Percentiles rank a stretch among this genome's conserved stretches.
phyloP scores from a whole-genome alignment of 2,888 invertebrate genomes.

The Cremastinae sp. region DNA sequence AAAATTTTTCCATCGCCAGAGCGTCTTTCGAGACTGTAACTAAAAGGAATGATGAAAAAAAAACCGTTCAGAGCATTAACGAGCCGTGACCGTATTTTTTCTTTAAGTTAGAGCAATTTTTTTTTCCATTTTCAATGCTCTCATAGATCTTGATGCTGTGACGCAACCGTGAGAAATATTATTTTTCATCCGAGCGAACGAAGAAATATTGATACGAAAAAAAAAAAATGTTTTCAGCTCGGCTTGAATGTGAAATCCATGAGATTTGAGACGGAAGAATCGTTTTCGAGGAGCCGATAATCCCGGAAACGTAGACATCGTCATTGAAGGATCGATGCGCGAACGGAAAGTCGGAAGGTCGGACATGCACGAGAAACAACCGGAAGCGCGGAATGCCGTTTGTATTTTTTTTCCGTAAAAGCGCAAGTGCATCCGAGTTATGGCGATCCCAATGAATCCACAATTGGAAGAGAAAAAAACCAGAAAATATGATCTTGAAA shows the following conservation, averaged over 20 bases:
- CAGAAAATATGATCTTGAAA: conserved; percentile 11
- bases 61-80: conserved; percentile 2
- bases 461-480: conserved; percentile 32
- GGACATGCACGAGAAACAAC: conserved; percentile 9
- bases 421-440: conserved; percentile 15
- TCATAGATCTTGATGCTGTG: neutral
- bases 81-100: conserved; percentile 49
- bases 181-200: conserved; percentile 4
- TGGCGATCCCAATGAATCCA: conserved; percentile 28
- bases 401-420: conserved; percentile 10
- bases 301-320: neutral
- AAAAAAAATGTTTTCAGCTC: no score
- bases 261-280: no score
- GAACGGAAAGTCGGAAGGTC: conserved; percentile 47
- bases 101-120: conserved; percentile 9
- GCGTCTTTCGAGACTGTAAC: no score
- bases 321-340: conserved; percentile 11
- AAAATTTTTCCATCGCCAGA: no score
- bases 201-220: no score
- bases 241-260: no score
- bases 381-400: conserved; percentile 45
- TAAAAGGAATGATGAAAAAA: no score
- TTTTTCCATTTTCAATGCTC: neutral
- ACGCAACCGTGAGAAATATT: neutral
- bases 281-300: no score